Evolutionary conservation across 2,888 invertebrate genomes (phyloP).

Genomic region (Caenorhabditis sp.): DNA sequence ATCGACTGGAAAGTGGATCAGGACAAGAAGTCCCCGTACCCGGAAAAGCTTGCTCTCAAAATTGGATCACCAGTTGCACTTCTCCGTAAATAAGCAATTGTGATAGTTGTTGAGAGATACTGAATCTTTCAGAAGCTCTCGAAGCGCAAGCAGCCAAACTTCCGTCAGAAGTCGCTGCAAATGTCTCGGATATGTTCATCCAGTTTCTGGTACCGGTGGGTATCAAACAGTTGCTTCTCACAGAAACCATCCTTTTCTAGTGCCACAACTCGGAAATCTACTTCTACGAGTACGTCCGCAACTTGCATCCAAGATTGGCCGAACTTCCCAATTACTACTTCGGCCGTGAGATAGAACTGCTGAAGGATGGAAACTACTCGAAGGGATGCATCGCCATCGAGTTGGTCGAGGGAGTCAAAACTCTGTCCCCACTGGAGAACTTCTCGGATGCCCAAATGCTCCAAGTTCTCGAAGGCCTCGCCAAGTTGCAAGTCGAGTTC

Average conservation of each 20-base stretch:
- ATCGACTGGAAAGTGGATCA: conserved; percentile 23
- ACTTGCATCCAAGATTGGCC: neutral
- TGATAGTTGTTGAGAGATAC: neutral
- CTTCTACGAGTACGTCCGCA: conserved; percentile 49
- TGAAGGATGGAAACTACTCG: conserved; percentile 43
- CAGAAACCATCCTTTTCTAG: no score
- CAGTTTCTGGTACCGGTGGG: conserved; percentile 46
- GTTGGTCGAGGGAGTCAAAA: conserved; percentile 44
- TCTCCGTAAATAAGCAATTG: conserved; percentile 39
- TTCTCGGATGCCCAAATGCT: conserved; percentile 53
- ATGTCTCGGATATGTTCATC: conserved; percentile 46
- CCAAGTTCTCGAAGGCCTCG: conserved; percentile 47
- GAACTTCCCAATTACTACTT: conserved; percentile 54
- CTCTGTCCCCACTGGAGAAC: conserved; percentile 49
- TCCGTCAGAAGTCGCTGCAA: conserved; percentile 23
- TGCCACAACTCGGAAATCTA: conserved; percentile 65
- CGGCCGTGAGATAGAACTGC: conserved; percentile 22
- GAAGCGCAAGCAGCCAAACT: conserved; percentile 46
- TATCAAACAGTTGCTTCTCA: neutral
- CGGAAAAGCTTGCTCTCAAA: conserved; percentile 46
- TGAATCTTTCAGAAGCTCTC: conserved; percentile 43
- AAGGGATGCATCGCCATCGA: conserved; percentile 69
- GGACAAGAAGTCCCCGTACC: conserved; percentile 19
- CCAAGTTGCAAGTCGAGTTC: conserved; percentile 37
- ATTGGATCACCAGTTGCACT: conserved; percentile 63